Conservation (phyloP, 2,113 vertebrate genomes). For the Hiodon alosoides region DNA sequence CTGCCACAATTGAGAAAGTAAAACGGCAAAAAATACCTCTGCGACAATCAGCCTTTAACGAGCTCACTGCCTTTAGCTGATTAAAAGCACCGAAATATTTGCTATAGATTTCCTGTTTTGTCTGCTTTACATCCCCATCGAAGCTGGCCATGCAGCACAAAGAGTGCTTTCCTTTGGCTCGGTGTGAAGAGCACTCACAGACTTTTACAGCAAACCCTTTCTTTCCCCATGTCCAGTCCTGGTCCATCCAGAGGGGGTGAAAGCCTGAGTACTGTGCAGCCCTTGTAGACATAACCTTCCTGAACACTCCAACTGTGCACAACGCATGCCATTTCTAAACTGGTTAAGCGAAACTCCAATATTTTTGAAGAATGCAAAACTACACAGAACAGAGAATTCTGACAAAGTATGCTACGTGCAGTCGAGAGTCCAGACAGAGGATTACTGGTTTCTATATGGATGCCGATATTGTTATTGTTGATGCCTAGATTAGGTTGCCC, state of each 20-base stretch:
- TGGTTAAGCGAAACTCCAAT: too few relatives aligned
- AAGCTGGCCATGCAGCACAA: conserved; percentile 28
- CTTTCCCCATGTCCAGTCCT: conserved; percentile 16
- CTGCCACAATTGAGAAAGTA: conserved; percentile 38
- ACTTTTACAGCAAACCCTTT: conserved; percentile 48
- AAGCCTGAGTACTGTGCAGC: not conserved
- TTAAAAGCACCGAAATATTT: conserved; percentile 63
- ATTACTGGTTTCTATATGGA: too few relatives aligned
- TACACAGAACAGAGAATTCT: not conserved
- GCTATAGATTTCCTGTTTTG: conserved; percentile 69
- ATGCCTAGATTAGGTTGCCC: too few relatives aligned
- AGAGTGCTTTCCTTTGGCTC: conserved; percentile 36
- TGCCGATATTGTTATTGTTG: too few relatives aligned
- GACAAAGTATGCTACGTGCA: not conserved
- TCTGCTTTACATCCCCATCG: conserved; percentile 59
- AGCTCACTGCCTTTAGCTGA: conserved; percentile 55
- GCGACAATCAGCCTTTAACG: conserved; percentile 52
- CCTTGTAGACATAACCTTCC: not conserved
- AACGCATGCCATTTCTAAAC: too few relatives aligned
- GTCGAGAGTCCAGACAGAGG: too few relatives aligned
- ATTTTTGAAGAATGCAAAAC: too few relatives aligned
- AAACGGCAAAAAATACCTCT: conserved; percentile 45
- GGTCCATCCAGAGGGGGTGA: conserved; percentile 25
- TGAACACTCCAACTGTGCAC: too few relatives aligned
- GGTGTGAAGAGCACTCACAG: conserved; percentile 32